A percentile compares a stretch with the other conserved stretches of the same genome.
Conservation (phyloP, 2,888 invertebrate genomes). For the Theodoxus fluviatilis region DNA sequence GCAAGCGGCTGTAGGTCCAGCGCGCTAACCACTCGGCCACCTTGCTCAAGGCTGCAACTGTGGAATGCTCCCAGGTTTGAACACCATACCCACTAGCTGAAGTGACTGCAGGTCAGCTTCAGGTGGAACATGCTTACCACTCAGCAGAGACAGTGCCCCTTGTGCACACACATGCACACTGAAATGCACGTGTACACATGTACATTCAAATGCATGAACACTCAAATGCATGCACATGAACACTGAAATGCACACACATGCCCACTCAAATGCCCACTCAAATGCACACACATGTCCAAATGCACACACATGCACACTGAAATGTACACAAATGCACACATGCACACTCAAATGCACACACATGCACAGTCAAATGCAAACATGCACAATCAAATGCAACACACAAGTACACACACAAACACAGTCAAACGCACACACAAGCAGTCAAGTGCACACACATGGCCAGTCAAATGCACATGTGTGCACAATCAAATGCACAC, state of each 20-base stretch:
- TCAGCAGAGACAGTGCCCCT: background rate
- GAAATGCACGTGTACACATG: background rate
- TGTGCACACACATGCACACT: background rate
- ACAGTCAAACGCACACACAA: background rate
- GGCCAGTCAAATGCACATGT: background rate
- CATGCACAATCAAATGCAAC: too few relatives aligned
- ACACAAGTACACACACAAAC: too few relatives aligned
- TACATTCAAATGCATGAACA: background rate
- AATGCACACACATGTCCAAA: background rate
- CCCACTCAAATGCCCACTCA: background rate
- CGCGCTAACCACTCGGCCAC: too few relatives aligned
- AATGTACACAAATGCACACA: background rate
- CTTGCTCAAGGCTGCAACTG: too few relatives aligned
- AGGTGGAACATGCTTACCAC: background rate
- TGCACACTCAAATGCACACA: background rate
- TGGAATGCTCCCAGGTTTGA: too few relatives aligned
- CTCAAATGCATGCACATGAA: background rate
- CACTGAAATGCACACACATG: conserved; percentile 3
- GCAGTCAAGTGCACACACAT: background rate
- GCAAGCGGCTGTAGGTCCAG: too few relatives aligned
- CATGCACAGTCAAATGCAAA: too few relatives aligned
- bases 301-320: background rate
- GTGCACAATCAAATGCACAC: background rate
- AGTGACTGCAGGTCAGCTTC: too few relatives aligned
- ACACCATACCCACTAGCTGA: too few relatives aligned